Evolutionary conservation across 2,888 invertebrate species (phyloP), one percentile per base, ranked within the genome.

Genomic region (Resseliella maxima): DNA sequence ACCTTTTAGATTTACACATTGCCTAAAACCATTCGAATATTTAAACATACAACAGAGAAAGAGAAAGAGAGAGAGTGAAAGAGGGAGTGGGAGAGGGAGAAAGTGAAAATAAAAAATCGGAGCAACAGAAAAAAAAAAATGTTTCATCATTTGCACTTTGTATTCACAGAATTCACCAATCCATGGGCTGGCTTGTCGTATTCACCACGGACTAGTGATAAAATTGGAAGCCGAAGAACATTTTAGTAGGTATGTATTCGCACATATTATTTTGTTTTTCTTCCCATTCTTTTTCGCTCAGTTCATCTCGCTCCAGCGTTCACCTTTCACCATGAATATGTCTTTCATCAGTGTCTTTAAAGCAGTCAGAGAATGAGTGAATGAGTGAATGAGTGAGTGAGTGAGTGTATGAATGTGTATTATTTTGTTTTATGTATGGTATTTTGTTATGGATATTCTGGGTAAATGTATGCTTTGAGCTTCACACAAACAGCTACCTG

Each of bases 11-110:
- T 81, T 81, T 81, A 81, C 81, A 81, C 81, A 81, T 35, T 81
- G 81, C 81, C 81, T 81, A 81, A 81, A 81, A 81, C 81, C 81
- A 81, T 81, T 81, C 81, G 15, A 81, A 81, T 81, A 81, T 81
- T 81, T 81, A 81, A 81, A 35, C 24, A 59, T 24, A 24, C 59
- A 59, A 59, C 24, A 50, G 2, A 18, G 15, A 50, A 59, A 8
- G 24, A 59, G 24, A 59, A 59, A n/a, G n/a, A 41, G 41, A 41
- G 41, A 41, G 41, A 41, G 41, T 8, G 41, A 41, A 12, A 41
- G 41, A 41, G 6, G 12, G 41, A 41, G 41, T 41, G 41, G 41
- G 41, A 50, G 24, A 8, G 24, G 24, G 24, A 59, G 24, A n/a
- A 24, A n/a, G n/a, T n/a, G n/a, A n/a, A n/a, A n/a, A n/a, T n/a